A percentile compares a stretch with the other conserved stretches of the same genome.
Conservation (phyloP, 2,113 vertebrate genomes). For the Erpornis zantholeuca region DNA sequence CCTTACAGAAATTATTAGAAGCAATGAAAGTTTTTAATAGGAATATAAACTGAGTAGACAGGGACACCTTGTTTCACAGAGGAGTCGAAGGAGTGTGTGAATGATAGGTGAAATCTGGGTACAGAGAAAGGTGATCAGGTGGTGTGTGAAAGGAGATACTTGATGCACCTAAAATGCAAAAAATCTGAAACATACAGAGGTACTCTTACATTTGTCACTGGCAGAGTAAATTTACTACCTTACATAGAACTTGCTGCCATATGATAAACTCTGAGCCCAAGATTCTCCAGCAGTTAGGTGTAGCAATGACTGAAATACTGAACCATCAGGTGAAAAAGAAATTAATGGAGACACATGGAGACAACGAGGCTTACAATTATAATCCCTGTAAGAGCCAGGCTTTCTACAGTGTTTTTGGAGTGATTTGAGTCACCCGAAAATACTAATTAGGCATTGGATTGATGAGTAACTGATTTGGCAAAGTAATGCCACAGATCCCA, state of each 20-base stretch:
- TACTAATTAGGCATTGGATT: not conserved
- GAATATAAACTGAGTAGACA: not conserved
- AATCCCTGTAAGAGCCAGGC: not conserved
- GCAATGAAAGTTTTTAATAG: not conserved
- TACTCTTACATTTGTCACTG: not conserved
- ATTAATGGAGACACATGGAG: not conserved
- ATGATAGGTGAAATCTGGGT: not conserved
- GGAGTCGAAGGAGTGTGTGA: not conserved
- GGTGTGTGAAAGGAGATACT: not conserved
- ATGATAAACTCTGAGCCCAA: not conserved
- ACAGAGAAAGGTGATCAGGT: not conserved
- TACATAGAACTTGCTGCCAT: not conserved
- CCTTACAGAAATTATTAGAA: not conserved
- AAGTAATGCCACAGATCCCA: not conserved
- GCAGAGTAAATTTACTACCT: not conserved
- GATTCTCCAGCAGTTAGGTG: not conserved
- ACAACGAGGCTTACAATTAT: not conserved
- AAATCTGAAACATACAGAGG: not conserved
- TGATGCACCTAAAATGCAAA: not conserved
- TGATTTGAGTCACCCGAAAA: not conserved
- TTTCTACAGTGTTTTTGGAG: not conserved
- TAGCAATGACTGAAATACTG: not conserved
- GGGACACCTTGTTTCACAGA: not conserved
- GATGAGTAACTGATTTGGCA: not conserved
- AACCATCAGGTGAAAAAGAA: not conserved